Percentiles rank a stretch among this genome's conserved stretches.
Conservation (phyloP, 35 echinoderm and acorn worm genomes). For the Diadema setosum region DNA sequence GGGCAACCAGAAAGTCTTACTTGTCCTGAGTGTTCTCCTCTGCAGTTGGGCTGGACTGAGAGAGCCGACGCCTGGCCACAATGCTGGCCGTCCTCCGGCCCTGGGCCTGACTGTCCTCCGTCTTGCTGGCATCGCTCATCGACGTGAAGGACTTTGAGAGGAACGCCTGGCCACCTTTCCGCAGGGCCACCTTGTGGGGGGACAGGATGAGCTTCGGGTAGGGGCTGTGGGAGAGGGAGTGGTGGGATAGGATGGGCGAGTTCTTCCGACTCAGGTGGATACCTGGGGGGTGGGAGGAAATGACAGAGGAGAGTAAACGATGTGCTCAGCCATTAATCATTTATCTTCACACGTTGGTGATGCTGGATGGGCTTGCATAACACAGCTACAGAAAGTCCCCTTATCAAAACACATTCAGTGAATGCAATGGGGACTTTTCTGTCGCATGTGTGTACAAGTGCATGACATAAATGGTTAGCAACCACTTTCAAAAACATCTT, state of each 20-base stretch:
- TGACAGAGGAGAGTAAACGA: too few species aligned
- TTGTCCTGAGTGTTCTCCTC: slow-evolving; percentile 38
- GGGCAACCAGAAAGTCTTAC: too few species aligned
- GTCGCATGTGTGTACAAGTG: too few species aligned
- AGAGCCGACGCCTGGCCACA: slow-evolving; percentile 50
- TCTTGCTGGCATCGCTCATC: neutral
- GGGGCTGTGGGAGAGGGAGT: neutral
- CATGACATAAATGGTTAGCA: too few species aligned
- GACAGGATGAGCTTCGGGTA: slow-evolving; percentile 2
- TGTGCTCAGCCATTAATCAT: too few species aligned
- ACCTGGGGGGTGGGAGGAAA: too few species aligned
- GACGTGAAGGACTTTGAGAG: neutral
- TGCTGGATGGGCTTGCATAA: too few species aligned
- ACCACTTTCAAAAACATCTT: too few species aligned
- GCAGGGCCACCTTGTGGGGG: neutral
- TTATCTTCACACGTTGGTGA: too few species aligned
- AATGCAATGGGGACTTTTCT: too few species aligned
- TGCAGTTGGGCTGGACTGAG: slow-evolving; percentile 38
- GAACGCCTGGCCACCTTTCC: neutral
- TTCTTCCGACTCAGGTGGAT: neutral
- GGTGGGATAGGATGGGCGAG: neutral
- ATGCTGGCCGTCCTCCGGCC: slow-evolving; percentile 47
- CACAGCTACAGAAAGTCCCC: too few species aligned
- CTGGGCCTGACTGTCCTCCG: neutral
- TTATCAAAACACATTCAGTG: too few species aligned